Conservation (phyloP, 1,140 invertebrate genomes). For the Polypedilum vanderplanki region DNA sequence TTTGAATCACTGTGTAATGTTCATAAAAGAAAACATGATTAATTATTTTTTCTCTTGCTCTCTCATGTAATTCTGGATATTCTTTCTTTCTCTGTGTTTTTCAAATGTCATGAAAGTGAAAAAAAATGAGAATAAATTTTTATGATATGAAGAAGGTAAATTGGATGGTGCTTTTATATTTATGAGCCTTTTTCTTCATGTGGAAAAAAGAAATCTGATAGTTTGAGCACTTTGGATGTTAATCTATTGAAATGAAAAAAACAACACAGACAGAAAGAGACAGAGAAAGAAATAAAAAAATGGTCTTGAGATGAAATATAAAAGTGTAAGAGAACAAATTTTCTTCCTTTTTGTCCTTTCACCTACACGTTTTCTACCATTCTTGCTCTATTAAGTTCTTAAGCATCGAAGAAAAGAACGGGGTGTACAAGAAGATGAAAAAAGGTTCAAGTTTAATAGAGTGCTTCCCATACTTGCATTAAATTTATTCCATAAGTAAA, state of each 20-base stretch:
- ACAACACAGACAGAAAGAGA: too few relatives aligned
- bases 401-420: neutral
- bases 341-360: constrained; percentile 6
- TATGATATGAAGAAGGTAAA: neutral
- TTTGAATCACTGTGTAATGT: too few relatives aligned
- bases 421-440: neutral
- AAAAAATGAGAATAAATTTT: neutral
- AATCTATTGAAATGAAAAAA: too few relatives aligned
- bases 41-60: neutral
- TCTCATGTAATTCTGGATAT: neutral
- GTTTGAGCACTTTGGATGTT: too few relatives aligned
- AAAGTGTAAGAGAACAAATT: neutral
- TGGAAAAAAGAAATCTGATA: too few relatives aligned
- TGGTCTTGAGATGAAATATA: too few relatives aligned
- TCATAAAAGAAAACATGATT: neutral
- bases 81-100: neutral
- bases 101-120: neutral
- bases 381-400: constrained; percentile 26
- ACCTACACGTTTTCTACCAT: neutral
- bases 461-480: neutral
- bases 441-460: constrained; percentile 7
- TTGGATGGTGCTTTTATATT: neutral
- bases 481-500: constrained; percentile 2
- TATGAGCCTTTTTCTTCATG: too few relatives aligned
- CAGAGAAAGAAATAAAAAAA: too few relatives aligned